Evolutionary conservation across 2,888 invertebrate genomes (phyloP).

Genomic region (Salticus scenicus): DNA sequence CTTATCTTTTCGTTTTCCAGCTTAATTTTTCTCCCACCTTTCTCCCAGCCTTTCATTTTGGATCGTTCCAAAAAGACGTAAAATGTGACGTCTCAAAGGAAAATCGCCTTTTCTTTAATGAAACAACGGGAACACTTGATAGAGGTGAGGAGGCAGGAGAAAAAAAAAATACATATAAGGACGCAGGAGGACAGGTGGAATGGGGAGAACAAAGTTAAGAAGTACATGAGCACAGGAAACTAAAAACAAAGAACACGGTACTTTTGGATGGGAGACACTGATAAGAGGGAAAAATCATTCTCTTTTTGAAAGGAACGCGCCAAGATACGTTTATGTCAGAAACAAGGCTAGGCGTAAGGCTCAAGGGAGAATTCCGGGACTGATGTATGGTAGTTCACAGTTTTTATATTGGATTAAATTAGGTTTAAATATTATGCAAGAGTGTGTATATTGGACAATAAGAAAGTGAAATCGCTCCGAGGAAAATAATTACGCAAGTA

Average conservation of each 20-base stretch:
- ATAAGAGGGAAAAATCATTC: not conserved
- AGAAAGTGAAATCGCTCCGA: not conserved
- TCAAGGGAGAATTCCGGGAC: not conserved
- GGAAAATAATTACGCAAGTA: not conserved
- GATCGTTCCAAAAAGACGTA: not conserved
- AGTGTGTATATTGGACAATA: not conserved
- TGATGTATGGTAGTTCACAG: not conserved
- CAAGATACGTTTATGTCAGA: not conserved
- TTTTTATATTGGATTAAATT: constrained; percentile 1
- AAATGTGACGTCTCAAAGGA: not conserved
- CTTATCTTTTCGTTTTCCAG: not conserved
- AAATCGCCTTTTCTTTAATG: constrained; percentile 1
- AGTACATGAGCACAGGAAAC: not conserved
- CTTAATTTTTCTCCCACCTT: not conserved
- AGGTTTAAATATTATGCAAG: not conserved
- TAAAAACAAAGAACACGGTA: constrained; percentile 6
- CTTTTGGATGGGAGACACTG: not conserved
- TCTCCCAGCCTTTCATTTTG: not conserved
- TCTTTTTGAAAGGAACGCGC: not conserved
- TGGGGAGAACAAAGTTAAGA: not conserved
- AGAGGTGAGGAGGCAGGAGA: not conserved
- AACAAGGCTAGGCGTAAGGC: not conserved
- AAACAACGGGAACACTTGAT: constrained; percentile 4
- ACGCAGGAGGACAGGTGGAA: not conserved
- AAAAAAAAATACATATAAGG: not conserved